phyloP scores from a whole-genome alignment of 2,888 invertebrate species.

The Eupithecia inturbata region DNA sequence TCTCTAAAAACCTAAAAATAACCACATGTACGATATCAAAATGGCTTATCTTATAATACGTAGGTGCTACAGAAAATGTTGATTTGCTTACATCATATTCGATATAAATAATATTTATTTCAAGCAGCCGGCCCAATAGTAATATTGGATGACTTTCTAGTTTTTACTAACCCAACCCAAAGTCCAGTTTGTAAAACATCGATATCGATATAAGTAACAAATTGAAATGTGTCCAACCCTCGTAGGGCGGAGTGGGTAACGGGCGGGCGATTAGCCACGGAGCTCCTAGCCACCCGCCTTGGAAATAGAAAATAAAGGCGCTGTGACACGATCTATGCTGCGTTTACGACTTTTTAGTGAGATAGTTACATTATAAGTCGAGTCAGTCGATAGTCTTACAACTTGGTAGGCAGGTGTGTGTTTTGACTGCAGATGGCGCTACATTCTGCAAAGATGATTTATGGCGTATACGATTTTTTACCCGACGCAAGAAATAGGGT shows the following conservation, averaged over 20 bases:
- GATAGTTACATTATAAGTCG: not conserved
- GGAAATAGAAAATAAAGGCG: constrained; percentile 82
- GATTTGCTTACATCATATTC: too few species aligned
- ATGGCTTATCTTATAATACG: too few species aligned
- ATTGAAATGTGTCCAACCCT: constrained; percentile 51
- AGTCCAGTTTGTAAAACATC: constrained; percentile 8
- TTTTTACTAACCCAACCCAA: not conserved
- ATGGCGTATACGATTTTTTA: too few species aligned
- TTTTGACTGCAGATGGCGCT: not conserved
- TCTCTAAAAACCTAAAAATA: too few species aligned
- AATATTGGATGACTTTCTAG: not conserved
- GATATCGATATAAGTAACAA: constrained; percentile 23
- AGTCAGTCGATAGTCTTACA: not conserved
- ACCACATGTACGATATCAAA: too few species aligned
- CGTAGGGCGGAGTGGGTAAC: constrained; percentile 64
- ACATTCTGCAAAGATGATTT: not conserved
- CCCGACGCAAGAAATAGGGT: too few species aligned
- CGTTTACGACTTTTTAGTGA: constrained; percentile 40
- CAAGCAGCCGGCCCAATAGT: not conserved
- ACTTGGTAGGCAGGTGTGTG: not conserved
- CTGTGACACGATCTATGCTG: constrained; percentile 64
- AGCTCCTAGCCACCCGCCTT: constrained; percentile 72
- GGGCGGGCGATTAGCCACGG: constrained; percentile 78
- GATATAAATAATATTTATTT: not conserved
- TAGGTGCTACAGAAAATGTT: not conserved